Evolutionary conservation across 35 echinoderm and acorn worm species (phyloP).

Genomic region (Patiria miniata): DNA sequence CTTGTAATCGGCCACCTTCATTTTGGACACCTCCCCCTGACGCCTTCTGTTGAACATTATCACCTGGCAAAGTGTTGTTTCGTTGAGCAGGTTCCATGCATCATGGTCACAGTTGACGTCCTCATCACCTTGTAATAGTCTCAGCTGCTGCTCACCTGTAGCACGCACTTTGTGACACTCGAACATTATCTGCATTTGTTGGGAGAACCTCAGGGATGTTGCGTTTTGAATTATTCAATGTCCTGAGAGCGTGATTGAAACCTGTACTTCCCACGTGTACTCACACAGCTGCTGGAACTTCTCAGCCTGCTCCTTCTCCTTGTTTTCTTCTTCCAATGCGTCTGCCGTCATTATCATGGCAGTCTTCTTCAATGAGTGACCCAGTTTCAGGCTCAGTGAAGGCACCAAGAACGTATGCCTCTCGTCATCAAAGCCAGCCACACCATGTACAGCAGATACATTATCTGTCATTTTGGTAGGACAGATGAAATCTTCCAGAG

Average conservation of each 20-base stretch:
- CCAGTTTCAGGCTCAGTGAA: not conserved
- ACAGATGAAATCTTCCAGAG: not conserved
- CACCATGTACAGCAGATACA: not conserved
- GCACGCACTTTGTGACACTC: not conserved
- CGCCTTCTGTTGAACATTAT: constrained; percentile 67
- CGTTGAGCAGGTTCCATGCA: constrained; percentile 57
- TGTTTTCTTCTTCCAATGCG: not conserved
- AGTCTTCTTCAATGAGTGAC: not conserved
- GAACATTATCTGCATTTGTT: not conserved
- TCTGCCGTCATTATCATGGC: not conserved
- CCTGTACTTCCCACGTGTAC: not conserved
- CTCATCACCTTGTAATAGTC: not conserved
- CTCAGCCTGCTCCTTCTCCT: not conserved
- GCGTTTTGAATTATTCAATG: not conserved
- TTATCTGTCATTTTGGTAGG: not conserved
- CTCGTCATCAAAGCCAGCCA: not conserved
- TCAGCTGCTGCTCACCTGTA: not conserved
- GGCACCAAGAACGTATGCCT: not conserved
- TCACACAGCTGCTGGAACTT: not conserved
- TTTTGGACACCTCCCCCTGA: constrained; percentile 68
- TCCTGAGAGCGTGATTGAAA: not conserved
- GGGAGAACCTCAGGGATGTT: not conserved
- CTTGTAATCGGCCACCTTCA: constrained; percentile 49
- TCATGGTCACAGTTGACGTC: constrained; percentile 13
- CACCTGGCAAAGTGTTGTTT: constrained; percentile 43